Base-by-base conservation (phyloP, 2,888 invertebrate species). In the Bellardia bayeri region DNA sequence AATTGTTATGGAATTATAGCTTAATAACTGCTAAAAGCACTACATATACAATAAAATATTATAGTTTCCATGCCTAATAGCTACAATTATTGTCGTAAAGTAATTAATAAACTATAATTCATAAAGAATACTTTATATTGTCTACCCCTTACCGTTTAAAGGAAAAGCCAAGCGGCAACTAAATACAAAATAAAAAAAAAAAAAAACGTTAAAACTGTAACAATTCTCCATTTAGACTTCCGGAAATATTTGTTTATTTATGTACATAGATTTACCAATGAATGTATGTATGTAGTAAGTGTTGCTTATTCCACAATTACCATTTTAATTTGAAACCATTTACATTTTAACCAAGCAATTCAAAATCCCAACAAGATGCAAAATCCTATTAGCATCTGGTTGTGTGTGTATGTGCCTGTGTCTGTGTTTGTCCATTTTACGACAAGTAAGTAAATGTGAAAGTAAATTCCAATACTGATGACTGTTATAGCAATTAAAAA, bases 401-500 rank as follows among this genome's bases (percentile, higher is more conserved):
- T 49, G 37, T 30, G 33, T 69, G 40, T 71, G 49, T 16, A 37
- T 37, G 40, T 56, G 56, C 4, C 6, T 56, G 16, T 56, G 56
- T n/a, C 6, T 56, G 16, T 30, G 54, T 56, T 13, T 30, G 54
- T 56, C 45, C 68, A 84, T 80, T 63, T 58, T 79, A 49, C 45
- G 33, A 69, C n/a, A 42, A 49, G 23, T 49, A 40, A 58, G 14
- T 8, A 76, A 69, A 82, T 82, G 45, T 83, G 64, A 69, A 54
- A 76, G 16, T 66, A 82, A 85, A 85, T 82, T 87, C 64, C 69
- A 85, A 87, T 79, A 40, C 69, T 58, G 13, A 82, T 79, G 82
- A 71, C 79, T 87, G 23, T 68, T 82, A 75, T 74, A 63, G 82
- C 82, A 85, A 87, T 85, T 87, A 85, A 84, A 84, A 78, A 68